Conservation (phyloP, 2,797 vertebrate genomes). For the Liasis olivaceus region DNA sequence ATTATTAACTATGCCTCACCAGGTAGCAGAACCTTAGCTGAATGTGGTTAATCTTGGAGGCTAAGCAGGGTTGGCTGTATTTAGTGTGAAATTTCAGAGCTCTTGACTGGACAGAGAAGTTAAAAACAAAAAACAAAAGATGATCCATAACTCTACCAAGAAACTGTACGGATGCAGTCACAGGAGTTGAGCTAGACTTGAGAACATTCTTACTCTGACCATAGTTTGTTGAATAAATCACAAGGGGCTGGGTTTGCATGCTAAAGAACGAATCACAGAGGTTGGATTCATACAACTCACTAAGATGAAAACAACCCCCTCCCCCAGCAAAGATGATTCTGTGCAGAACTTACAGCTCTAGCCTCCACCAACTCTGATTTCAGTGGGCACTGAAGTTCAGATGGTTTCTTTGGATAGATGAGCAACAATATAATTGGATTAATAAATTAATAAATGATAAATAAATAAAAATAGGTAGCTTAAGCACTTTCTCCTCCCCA, state of each 20-base stretch:
- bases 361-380: not conserved
- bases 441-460: not conserved
- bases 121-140: not conserved
- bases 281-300: not conserved
- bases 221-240: not conserved
- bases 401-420: not conserved
- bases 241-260: not conserved
- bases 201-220: not conserved
- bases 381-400: not conserved
- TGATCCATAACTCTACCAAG: not conserved
- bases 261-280: not conserved
- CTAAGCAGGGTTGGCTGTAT: not conserved
- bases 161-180: not conserved
- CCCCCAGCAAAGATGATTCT: not conserved
- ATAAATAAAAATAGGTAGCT: not conserved
- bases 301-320: not conserved
- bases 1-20: not conserved
- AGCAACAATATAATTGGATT: not conserved
- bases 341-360: not conserved
- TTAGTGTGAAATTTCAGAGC: not conserved
- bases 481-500: not conserved
- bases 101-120: not conserved
- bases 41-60: not conserved
- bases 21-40: not conserved
- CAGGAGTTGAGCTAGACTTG: not conserved